Evolutionary conservation across 2,797 vertebrate species (phyloP), one percentile per base, ranked within the genome.

Genomic region (Neomorphus geoffroyi): DNA sequence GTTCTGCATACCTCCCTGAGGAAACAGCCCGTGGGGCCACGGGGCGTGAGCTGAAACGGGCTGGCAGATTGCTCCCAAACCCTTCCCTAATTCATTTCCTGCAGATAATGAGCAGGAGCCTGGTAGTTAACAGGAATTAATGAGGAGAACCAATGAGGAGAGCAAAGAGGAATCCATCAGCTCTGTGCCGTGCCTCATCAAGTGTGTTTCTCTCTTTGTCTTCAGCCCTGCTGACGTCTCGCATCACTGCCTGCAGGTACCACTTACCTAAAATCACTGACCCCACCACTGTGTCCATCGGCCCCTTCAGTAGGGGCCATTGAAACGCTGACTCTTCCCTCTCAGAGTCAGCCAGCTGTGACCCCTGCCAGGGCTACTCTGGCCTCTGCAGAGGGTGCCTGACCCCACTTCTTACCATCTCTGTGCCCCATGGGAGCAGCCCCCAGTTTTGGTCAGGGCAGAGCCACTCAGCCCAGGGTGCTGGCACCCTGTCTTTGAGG

Each of bases 21-120:
- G 64, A 67, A 91, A 56, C 4, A 14, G 39, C n/a, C 54, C 10
- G 2, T 65, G 62, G 35, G 80, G 39, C n/a, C 56, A 26, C 10
- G 6, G 26, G 18, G 32, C 0, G 0, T 56, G 28, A 46, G n/a
- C n/a, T 48, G 15, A 33, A 56, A 19, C 2, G 2, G 37, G 8
- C 54, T 69, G 62, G 15, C 70, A 93, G n/a, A 24, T 24, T 48
- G 18, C 18, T 79, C 33, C 79, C 77, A 81, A 72, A 19, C 13
- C 39, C 39, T 75, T 27, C 46, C 37, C 51, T 32, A 28, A 26
- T n/a, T 62, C 22, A 41, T 48, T 54, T 35, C 66, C 51, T 51
- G 35, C 22, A 62, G 28, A 21, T 1, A 0, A 71, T 32, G 79
- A 69, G 17, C 13, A 18, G n/a, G 27, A 88, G 11, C 24, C 64